These are phyloP conservation scores for Phyllotreta striolata DNA, from an alignment of 2,888 invertebrate species.

Conservation along the genomic window DNA sequence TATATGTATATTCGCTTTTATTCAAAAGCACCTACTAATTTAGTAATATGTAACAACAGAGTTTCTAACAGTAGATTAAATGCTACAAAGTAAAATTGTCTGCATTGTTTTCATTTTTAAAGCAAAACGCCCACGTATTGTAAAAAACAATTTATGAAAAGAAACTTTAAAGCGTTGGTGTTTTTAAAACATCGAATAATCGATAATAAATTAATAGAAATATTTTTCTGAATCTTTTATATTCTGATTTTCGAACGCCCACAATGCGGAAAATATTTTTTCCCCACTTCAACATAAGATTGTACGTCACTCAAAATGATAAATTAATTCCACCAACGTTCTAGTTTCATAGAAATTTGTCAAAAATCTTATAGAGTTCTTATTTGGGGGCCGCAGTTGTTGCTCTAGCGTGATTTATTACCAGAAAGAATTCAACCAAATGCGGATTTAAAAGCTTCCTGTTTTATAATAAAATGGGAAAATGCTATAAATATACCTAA, in stretches of 20 bases:
- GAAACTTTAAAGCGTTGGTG: too few species aligned
- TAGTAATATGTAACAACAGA: too few species aligned
- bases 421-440: slow-evolving; percentile 36
- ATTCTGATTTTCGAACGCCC: slow-evolving; percentile 11
- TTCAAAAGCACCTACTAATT: too few species aligned
- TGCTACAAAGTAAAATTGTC: too few species aligned
- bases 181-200: too few species aligned
- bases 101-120: too few species aligned
- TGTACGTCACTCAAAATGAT: slow-evolving; percentile 28
- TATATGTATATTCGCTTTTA: too few species aligned
- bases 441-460: slow-evolving; percentile 39
- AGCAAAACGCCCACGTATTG: too few species aligned
- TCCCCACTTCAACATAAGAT: slow-evolving; percentile 2
- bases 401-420: slow-evolving; percentile 32
- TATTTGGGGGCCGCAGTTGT: slow-evolving; percentile 29
- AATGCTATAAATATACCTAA: slow-evolving; percentile 32
- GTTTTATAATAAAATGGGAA: slow-evolving; percentile 31
- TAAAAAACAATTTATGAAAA: too few species aligned
- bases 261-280: slow-evolving; percentile 22
- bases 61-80: too few species aligned
- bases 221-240: slow-evolving; percentile 1
- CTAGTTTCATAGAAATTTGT: slow-evolving; percentile 36
- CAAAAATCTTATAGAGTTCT: slow-evolving; percentile 27
- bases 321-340: slow-evolving; percentile 28
- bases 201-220: too few species aligned